phyloP scores from a whole-genome alignment of 2,113 vertebrate genomes.

The Ginglymostoma cirratum region DNA sequence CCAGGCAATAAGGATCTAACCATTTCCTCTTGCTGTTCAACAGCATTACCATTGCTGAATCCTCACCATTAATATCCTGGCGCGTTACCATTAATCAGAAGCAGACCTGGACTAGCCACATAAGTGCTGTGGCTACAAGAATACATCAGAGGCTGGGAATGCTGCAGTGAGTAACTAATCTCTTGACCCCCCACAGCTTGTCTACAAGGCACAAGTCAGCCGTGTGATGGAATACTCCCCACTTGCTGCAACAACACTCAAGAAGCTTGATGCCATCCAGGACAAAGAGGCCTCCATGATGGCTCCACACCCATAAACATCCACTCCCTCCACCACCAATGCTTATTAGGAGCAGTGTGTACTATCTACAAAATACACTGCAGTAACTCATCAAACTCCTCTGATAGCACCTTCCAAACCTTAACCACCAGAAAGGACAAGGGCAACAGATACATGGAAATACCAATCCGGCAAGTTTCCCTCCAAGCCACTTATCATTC shows the following conservation, averaged over 20 bases:
- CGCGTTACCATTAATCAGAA: background rate
- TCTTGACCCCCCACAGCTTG: background rate
- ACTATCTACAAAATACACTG: too few species aligned
- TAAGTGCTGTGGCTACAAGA: background rate
- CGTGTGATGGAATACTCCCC: background rate
- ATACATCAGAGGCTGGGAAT: background rate
- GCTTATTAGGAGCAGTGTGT: background rate
- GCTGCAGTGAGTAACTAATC: background rate
- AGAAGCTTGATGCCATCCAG: background rate
- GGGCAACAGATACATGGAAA: too few species aligned
- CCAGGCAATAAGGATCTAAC: background rate
- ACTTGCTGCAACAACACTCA: background rate
- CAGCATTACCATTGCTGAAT: background rate
- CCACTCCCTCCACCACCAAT: background rate
- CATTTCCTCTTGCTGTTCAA: background rate
- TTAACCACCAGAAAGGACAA: background rate
- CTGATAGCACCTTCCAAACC: background rate
- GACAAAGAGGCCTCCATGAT: background rate
- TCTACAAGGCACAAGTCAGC: background rate
- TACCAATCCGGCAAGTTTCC: background rate
- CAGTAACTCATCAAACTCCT: background rate
- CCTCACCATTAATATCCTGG: background rate
- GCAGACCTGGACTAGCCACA: background rate
- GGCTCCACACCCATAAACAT: background rate
- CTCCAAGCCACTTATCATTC: background rate